Evolutionary conservation across 2,888 invertebrate genomes (phyloP).

Genomic region (Serripes groenlandicus): DNA sequence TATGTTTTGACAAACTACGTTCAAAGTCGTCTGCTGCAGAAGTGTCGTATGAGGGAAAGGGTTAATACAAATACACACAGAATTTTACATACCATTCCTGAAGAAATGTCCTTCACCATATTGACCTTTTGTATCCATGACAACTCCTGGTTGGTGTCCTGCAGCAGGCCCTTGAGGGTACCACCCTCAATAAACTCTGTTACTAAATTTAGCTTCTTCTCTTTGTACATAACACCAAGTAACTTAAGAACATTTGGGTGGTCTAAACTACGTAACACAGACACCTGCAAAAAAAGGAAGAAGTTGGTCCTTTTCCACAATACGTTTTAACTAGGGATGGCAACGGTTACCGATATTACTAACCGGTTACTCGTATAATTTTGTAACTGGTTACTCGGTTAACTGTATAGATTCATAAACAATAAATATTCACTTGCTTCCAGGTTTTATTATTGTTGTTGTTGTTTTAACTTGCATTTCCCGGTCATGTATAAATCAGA

Average conservation of each 20-base stretch:
- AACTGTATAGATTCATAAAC: too few species aligned
- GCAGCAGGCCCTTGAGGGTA: slow-evolving; percentile 94
- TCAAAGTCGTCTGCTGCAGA: background rate
- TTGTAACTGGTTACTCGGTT: too few species aligned
- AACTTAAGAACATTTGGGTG: slow-evolving; percentile 96
- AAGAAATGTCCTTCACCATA: slow-evolving; percentile 96
- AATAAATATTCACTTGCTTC: too few species aligned
- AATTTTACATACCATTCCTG: slow-evolving; percentile 92
- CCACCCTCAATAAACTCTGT: slow-evolving; percentile 98
- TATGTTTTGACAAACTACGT: background rate
- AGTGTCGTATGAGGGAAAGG: background rate
- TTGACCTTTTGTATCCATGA: slow-evolving; percentile 94
- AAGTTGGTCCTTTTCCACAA: too few species aligned
- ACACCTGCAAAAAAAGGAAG: slow-evolving; percentile 91
- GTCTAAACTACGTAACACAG: slow-evolving; percentile 94
- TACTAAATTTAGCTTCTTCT: slow-evolving; percentile 95
- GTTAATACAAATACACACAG: background rate
- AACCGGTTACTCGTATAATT: too few species aligned
- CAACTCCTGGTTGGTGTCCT: slow-evolving; percentile 90
- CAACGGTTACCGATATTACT: too few species aligned
- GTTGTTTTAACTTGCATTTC: too few species aligned
- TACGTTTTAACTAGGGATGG: too few species aligned
- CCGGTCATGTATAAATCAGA: too few species aligned
- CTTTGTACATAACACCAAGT: slow-evolving; percentile 97
- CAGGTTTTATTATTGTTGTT: too few species aligned